Evolutionary conservation across 2,888 invertebrate genomes (phyloP), one percentile per base, ranked within the genome.

Genomic region (Polymixis flavicincta): DNA sequence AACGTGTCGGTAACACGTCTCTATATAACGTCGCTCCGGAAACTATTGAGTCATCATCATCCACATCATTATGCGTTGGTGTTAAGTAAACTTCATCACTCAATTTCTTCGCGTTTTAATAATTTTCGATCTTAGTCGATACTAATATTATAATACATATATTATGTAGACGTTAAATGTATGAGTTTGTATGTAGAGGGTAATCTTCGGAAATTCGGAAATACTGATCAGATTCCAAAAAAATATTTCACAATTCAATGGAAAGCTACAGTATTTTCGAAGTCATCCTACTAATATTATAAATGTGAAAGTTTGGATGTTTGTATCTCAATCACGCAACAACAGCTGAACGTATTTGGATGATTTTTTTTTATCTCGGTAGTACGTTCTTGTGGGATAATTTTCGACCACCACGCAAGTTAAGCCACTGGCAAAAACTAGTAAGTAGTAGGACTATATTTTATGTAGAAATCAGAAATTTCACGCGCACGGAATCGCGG

Each of bases 31-130:
- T 68, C 54, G 71, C 68, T 37, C 82, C 86, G 86, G 85, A 85
- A 84, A 76, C 83, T 59, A 73, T 84, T 76, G 80, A 85, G 60
- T 83, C 83, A 83, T 78, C 77, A 64, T 68, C 64, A 60, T 68
- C 48, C 65, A 65, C 50, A 68, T 71, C 59, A 82, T 57, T 61
- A 82, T 28, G 6, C 13, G n/a, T n/a, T 76, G 48, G 65, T 76
- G 76, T 70, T 57, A 76, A 71, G 42, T 57, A 68, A 42, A 74
- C 28, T 68, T 72, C 66, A 70, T 72, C 57, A 63, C 42, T 73
- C 67, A 32, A 71, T 78, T 52, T 52, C 28, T 63, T 14, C 3
- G 11, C 25, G 19, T 55, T 25, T 66, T 68, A 3, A 42, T 68
- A 57, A 22, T 66, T 45, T 71, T 52, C 11, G 0, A 57, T 32